These are phyloP conservation scores for Bambusicola thoracicus DNA, from an alignment of 2,113 vertebrate genomes.

Conservation along the genomic window DNA sequence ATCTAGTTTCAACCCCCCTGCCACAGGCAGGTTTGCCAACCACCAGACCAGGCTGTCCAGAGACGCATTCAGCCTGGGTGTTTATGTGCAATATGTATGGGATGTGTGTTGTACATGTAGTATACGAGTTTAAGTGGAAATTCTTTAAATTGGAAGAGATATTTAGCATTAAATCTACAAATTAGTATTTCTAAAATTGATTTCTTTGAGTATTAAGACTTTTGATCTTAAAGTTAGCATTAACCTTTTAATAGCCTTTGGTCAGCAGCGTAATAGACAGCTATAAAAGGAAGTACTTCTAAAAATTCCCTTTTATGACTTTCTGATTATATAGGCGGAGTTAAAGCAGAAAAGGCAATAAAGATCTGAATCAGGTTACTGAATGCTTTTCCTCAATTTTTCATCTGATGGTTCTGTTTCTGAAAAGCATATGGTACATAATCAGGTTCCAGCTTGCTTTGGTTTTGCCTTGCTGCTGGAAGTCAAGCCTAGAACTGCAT, in stretches of 20 bases:
- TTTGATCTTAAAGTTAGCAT: not conserved
- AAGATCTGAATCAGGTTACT: not conserved
- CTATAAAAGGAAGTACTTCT: not conserved
- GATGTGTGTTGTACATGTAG: fast-evolving
- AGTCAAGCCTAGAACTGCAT: slow-evolving; percentile 14
- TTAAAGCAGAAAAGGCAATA: not conserved
- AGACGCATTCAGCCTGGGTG: not conserved
- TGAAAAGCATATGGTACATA: slow-evolving; percentile 40
- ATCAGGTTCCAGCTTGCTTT: slow-evolving; percentile 31
- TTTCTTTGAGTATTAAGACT: not conserved
- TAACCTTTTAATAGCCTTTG: not conserved
- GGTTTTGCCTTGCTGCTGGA: slow-evolving; percentile 17
- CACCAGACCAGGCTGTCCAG: too few species aligned
- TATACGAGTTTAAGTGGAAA: not conserved
- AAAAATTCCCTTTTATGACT: not conserved
- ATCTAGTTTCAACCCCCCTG: too few species aligned
- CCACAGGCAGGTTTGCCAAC: too few species aligned
- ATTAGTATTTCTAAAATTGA: not conserved
- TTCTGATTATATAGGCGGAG: not conserved
- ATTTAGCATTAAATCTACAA: not conserved
- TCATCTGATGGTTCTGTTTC: not conserved
- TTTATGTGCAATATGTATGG: not conserved
- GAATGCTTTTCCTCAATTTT: slow-evolving; percentile 1
- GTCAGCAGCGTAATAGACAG: not conserved
- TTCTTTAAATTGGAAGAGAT: not conserved